A percentile compares a stretch with the other conserved stretches of the same genome.
Conservation (phyloP, 2,888 invertebrate species). For the Cheilosia variabilis region DNA sequence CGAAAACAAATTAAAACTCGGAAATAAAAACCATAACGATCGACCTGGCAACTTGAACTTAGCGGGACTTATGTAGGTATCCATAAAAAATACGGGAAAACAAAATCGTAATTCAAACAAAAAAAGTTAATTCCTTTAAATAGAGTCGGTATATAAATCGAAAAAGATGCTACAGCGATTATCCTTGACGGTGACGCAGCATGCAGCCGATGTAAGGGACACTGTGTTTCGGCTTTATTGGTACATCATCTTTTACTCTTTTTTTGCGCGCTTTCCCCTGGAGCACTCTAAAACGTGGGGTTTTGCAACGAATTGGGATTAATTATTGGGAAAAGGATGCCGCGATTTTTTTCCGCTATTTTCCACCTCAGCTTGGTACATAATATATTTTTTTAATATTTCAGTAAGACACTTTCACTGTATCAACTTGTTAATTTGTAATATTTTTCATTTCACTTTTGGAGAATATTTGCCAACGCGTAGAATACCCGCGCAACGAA, state of each 20-base stretch:
- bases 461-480: not conserved
- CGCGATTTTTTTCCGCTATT: not conserved
- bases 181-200: slow-evolving; percentile 12
- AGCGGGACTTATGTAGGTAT: not conserved
- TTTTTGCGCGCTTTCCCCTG: slow-evolving; percentile 7
- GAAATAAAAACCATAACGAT: slow-evolving; percentile 36
- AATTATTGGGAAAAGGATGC: not conserved
- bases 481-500: not conserved
- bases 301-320: slow-evolving; percentile 7
- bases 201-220: not conserved
- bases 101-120: not conserved
- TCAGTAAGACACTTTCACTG: slow-evolving; percentile 22
- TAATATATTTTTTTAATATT: not conserved
- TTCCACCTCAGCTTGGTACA: not conserved
- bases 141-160: not conserved
- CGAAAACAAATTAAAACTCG: slow-evolving; percentile 31
- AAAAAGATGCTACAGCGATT: slow-evolving; percentile 15
- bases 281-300: slow-evolving; percentile 37
- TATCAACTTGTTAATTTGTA: not conserved
- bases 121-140: slow-evolving; percentile 16
- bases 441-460: slow-evolving; percentile 4
- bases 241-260: not conserved
- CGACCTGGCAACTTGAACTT: slow-evolving; percentile 1
- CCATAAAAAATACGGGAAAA: slow-evolving; percentile 10
- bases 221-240: not conserved